Evolutionary conservation across 2,797 vertebrate genomes (phyloP).

Genomic region (Sparus aurata): DNA sequence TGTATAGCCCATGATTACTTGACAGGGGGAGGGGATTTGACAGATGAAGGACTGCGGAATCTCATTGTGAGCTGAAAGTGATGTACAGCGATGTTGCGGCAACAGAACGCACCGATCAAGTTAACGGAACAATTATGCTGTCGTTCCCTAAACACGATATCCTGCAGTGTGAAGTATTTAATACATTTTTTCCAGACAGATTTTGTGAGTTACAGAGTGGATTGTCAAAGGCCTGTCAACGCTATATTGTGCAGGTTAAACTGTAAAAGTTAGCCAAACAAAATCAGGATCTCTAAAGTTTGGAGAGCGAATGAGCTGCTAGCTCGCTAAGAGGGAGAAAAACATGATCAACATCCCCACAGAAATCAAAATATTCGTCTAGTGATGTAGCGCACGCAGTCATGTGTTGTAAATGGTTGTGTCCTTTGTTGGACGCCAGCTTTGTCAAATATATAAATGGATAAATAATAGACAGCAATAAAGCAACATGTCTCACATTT

Average conservation of each 20-base stretch:
- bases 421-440: neutral
- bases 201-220: constrained; percentile 6
- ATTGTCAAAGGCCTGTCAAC: constrained; percentile 33
- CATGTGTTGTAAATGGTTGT: neutral
- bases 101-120: constrained; percentile 27
- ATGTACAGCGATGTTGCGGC: constrained; percentile 23
- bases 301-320: neutral
- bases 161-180: constrained; percentile 28
- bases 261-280: neutral
- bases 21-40: constrained; percentile 71
- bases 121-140: constrained; percentile 36
- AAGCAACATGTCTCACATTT: neutral
- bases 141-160: constrained; percentile 49
- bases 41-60: constrained; percentile 62
- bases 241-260: neutral
- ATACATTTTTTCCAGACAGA: constrained; percentile 9
- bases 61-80: constrained; percentile 36
- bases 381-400: constrained; percentile 11
- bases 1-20: constrained; percentile 82
- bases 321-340: neutral
- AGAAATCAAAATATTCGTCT: constrained; percentile 5
- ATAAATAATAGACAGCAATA: neutral
- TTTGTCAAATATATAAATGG: constrained; percentile 8
- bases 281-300: neutral
- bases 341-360: constrained; percentile 1